phyloP scores from a whole-genome alignment of 2,113 vertebrate species.

The Polyodon spathula region DNA sequence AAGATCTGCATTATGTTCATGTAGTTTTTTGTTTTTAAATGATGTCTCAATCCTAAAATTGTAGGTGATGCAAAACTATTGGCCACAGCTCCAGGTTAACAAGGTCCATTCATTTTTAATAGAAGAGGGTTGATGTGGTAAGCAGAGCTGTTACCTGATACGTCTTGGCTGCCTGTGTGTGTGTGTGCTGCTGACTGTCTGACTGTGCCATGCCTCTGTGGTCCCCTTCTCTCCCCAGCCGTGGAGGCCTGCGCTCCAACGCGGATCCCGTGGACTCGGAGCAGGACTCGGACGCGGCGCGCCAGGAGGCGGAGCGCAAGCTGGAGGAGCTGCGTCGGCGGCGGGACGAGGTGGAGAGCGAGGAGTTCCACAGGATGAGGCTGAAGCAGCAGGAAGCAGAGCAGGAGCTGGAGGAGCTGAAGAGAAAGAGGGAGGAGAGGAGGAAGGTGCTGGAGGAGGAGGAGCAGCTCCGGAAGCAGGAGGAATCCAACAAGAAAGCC shows the following conservation, averaged over 20 bases:
- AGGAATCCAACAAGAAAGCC: slow-evolving; percentile 73
- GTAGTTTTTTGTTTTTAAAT: too few species aligned
- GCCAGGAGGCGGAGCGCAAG: slow-evolving; percentile 73
- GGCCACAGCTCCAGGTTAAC: too few species aligned
- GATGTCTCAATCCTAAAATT: too few species aligned
- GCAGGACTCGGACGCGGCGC: slow-evolving; percentile 42
- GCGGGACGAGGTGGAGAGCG: slow-evolving; percentile 73
- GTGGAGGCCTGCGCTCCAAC: slow-evolving; percentile 44
- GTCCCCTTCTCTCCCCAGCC: slow-evolving; percentile 44
- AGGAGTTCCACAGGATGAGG: slow-evolving; percentile 80
- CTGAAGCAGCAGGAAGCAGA: slow-evolving; percentile 87
- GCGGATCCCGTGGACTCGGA: slow-evolving; percentile 57
- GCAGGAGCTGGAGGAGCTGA: slow-evolving; percentile 83
- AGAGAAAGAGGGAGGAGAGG: slow-evolving; percentile 82
- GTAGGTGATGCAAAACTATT: too few species aligned
- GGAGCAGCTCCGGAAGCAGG: slow-evolving; percentile 76
- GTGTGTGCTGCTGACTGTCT: slow-evolving; percentile 19
- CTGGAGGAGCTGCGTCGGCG: slow-evolving; percentile 81
- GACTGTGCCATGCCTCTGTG: not conserved
- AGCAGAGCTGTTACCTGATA: slow-evolving; percentile 27
- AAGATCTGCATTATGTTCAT: too few species aligned
- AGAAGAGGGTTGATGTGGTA: too few species aligned
- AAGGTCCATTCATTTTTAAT: too few species aligned
- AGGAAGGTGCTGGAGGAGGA: slow-evolving; percentile 88
- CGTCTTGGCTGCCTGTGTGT: slow-evolving; percentile 8